Evolutionary conservation across 2,797 vertebrate genomes (phyloP), one percentile per base, ranked within the genome.

Genomic region (Poeciliopsis paucimaculata): DNA sequence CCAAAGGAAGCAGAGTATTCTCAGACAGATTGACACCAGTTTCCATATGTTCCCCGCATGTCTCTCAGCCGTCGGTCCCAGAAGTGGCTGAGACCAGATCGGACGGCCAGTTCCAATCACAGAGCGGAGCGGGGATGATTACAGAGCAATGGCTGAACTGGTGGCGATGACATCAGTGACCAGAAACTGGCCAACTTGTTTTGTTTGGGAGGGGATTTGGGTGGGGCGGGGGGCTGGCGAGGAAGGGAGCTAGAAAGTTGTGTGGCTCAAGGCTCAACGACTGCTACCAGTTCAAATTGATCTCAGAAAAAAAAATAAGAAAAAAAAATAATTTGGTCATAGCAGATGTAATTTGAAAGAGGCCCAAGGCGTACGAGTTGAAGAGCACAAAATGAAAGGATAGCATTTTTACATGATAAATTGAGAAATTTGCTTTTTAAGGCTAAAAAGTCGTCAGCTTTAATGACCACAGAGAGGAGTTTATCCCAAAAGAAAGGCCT

Each of bases 91-190:
- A 83, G 82, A 89, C 80, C 87, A 89, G 84, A 81, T 84, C 70
- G 76, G 77, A 82, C 66, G 10, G 71, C 88, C 85, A 80, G 53
- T 87, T 89, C 80, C 91, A 84, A 92, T 92, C 92, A 90, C 90
- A 90, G 86, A 76, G 89, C 85, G 86, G 82, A 82, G 76, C 60
- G 12, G 34, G 64, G 72, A 84, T 93, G 90, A 95, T 95, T 94
- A 94, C 77, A 94, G 93, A 91, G 89, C 88, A 87, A 87, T 80
- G 84, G 79, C 76, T 89, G 82, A 72, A 80, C 86, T 81, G 88
- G 83, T 84, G 82, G 84, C 74, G 87, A 92, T 94, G 94, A 94
- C 91, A 94, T 94, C 93, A 93, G 84, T 83, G 47, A 79, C 83
- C 84, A 91, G 80, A 89, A 88, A 89, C 72, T 89, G 84, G 83